A percentile compares a stretch with the other conserved stretches of the same genome.
phyloP scores from a whole-genome alignment of 2,113 vertebrate species.

The Mustela lutreola region DNA sequence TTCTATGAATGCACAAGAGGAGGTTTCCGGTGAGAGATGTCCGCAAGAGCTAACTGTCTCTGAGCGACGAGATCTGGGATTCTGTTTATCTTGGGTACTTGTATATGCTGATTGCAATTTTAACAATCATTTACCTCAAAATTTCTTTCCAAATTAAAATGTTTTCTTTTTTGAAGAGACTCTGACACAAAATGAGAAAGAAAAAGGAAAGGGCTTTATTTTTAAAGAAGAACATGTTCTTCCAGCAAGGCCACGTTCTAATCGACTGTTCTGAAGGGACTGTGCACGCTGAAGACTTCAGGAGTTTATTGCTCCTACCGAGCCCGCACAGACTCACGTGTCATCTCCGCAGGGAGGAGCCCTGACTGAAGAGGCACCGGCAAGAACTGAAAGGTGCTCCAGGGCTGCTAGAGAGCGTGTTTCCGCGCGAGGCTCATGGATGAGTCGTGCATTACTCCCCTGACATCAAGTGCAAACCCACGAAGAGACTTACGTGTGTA shows the following conservation, averaged over 20 bases:
- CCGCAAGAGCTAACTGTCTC: background rate
- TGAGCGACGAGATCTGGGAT: background rate
- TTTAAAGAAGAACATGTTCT: background rate
- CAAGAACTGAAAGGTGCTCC: background rate
- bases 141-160: background rate
- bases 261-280: background rate
- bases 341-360: background rate
- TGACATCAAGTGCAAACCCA: background rate
- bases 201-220: background rate
- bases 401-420: fast-evolving
- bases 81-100: background rate
- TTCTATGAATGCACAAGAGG: background rate
- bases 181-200: background rate
- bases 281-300: background rate
- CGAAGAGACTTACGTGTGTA: fast-evolving
- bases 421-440: fast-evolving
- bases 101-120: background rate
- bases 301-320: background rate
- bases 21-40: background rate
- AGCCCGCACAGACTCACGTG: background rate
- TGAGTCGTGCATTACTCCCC: fast-evolving
- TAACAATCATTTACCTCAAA: background rate
- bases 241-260: background rate
- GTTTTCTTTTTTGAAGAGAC: background rate
- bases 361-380: background rate